Percentiles rank a stretch among this genome's conserved stretches.
Conservation (phyloP, 2,113 vertebrate genomes). For the Malurus alboscapulatus region DNA sequence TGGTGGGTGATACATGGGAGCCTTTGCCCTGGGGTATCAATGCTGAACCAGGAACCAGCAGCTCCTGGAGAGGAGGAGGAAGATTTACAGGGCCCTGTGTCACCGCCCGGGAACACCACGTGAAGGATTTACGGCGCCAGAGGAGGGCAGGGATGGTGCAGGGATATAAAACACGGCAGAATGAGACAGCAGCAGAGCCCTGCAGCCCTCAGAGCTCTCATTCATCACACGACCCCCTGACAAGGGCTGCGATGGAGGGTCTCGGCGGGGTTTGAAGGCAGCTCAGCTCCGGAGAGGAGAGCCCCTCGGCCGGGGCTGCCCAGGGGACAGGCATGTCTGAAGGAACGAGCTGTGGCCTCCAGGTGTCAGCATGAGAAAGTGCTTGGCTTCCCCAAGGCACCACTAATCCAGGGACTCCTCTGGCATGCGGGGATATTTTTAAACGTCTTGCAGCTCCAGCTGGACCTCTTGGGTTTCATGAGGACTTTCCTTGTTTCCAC, state of each 20-base stretch:
- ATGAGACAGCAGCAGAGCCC: constrained; percentile 46
- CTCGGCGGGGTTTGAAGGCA: background rate
- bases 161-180: constrained; percentile 40
- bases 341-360: constrained; percentile 60
- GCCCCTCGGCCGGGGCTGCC: background rate
- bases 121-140: constrained; percentile 46
- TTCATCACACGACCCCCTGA: background rate
- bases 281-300: background rate
- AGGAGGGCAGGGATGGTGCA: constrained; percentile 8
- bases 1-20: background rate
- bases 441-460: constrained; percentile 42
- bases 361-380: constrained; percentile 70
- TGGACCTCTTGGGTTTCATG: constrained; percentile 59
- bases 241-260: background rate
- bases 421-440: constrained; percentile 51
- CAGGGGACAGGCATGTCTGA: background rate
- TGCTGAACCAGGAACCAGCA: constrained; percentile 46
- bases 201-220: background rate
- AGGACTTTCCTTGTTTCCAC: constrained; percentile 59
- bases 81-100: constrained; percentile 7
- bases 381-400: constrained; percentile 44
- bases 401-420: constrained; percentile 46
- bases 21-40: background rate
- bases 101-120: background rate
- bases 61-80: constrained; percentile 4